Evolutionary conservation across 2,113 vertebrate species (phyloP), one percentile per base, ranked within the genome.

Genomic region (Podarcis muralis): DNA sequence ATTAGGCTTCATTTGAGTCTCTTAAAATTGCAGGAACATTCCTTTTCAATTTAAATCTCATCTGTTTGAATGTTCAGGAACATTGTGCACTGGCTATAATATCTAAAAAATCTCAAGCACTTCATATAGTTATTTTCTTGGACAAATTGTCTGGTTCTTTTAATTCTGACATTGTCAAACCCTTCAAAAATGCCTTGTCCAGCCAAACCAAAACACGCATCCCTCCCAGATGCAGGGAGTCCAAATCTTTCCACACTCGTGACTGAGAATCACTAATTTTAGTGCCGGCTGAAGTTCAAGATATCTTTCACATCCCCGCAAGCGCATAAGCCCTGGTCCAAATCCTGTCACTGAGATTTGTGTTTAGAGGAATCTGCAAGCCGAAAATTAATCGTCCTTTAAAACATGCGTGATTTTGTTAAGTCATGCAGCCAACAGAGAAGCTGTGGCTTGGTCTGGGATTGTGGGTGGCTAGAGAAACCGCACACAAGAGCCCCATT

Each of bases 231-330:
- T 75, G 37, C 6, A 20, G 84, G 3, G 43, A 78, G 2, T 25
- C 37, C 87, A 86, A 85, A 92, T 89, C 53, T 0, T 0, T 25
- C 15, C 8, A 12, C 12, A n/a, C 81, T 87, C 23, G 32, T 59
- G 81, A 83, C 35, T 86, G 62, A 72, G 20, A 68, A 88, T 89
- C 71, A 92, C 89, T 80, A 90, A 81, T 80, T 76, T 85, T 69
- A 35, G 25, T 66, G 27, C 84, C 69, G 20, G 87, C 83, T 92
- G 84, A 87, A 94, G 77, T 79, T 90, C 83, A 89, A 89, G 84
- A 82, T 87, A 59, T 62, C 37, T 11, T 12, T 83, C 83, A 74
- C 75, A 89, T 94, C 87, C 48, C 48, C 72, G 84, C 83, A 86
- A 84, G 40, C 84, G 6, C 30, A 13, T 32, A 32, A 66, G 81